Base-by-base conservation (phyloP, 2,113 vertebrate species). In the Dascyllus trimaculatus region DNA sequence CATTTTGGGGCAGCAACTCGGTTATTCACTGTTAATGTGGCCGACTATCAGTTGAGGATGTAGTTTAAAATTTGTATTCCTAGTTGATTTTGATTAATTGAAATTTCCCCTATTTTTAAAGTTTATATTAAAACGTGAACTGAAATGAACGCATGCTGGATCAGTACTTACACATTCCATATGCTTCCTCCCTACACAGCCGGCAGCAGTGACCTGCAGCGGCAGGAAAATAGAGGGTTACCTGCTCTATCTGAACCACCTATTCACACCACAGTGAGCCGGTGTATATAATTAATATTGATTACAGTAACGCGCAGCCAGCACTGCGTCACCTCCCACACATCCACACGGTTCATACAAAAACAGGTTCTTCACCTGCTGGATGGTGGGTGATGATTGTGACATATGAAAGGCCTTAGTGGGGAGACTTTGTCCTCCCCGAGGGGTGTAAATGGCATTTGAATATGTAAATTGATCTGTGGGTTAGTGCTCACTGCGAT, bases 241-340 rank as follows among this genome's bases (percentile, higher is more conserved):
- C 43, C 22, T 70, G 22, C 2, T 54, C 24, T 29, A 38, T 32
- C 17, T 26, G 71, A 71, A 48, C 62, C 54, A 77, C 26, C 26
- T 22, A 51, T 70, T 81, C 68, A 35, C 9, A 49, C 24, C 74
- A 75, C 75, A 40, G 18, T 38, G 56, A 75, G 54, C 81, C 45
- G 14, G 71, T 62, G 53, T 85, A 75, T 71, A 63, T 87, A 87
- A 92, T 87, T 80, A 71, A 87, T 74, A 80, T 76, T 89, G 86
- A 91, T 89, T 86, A 80, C 67, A 80, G 66, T 68, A 72, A 63
- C 86, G 81, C 76, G 51, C 46, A 17, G 67, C 24, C 25, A 56
- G 70, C 13, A 35, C 59, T 56, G 45, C 18, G 22, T 45, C 81
- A 71, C 68, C 69, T 84, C 83, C 86, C 72, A 87, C 60, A 81